Conservation (phyloP, 2,888 invertebrate species). For the Conomelus anceps region DNA sequence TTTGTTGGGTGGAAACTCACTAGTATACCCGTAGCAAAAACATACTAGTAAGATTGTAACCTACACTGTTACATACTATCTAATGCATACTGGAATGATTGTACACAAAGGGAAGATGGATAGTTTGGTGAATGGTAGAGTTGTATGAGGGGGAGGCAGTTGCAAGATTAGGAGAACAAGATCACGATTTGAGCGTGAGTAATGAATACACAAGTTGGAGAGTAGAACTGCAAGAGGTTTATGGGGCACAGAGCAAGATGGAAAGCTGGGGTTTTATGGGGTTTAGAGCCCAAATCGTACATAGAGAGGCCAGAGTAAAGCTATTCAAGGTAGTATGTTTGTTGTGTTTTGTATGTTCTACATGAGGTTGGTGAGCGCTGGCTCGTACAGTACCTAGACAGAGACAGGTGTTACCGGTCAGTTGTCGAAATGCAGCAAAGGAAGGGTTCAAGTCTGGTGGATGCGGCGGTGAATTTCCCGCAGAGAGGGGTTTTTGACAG, state of each 20-base stretch:
- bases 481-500: neutral
- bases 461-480: too few relatives aligned
- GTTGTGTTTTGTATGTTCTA: neutral
- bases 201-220: too few relatives aligned
- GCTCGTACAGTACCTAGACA: neutral
- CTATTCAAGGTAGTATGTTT: neutral
- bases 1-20: neutral
- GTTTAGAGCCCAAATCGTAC: neutral
- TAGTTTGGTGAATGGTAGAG: too few relatives aligned
- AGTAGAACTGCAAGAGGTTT: too few relatives aligned
- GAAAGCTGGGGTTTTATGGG: neutral
- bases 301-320: neutral
- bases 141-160: too few relatives aligned
- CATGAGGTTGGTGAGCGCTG: neutral
- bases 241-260: neutral
- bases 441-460: neutral
- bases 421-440: neutral
- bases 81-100: too few relatives aligned
- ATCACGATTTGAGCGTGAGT: too few relatives aligned
- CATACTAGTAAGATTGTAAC: too few relatives aligned
- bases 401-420: neutral
- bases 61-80: too few relatives aligned
- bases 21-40: too few relatives aligned
- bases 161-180: too few relatives aligned
- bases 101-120: too few relatives aligned